Evolutionary conservation across 2,113 vertebrate species (phyloP).

Genomic region (Perca fluviatilis): DNA sequence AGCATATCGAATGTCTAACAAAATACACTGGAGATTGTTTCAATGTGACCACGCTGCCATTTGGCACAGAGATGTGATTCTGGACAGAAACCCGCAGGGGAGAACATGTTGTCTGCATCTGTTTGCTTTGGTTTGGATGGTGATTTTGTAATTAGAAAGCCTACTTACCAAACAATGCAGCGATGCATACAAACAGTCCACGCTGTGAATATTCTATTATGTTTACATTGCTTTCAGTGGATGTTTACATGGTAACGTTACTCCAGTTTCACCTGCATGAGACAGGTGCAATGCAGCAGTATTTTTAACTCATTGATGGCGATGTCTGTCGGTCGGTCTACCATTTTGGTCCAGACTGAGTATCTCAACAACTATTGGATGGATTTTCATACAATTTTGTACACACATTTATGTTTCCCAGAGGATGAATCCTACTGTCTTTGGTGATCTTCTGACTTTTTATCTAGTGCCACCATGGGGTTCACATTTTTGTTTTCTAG

Average conservation of each 20-base stretch:
- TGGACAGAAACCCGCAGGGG: background rate
- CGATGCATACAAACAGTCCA: conserved; percentile 3
- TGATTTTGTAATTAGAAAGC: conserved; percentile 39
- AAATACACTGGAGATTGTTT: conserved; percentile 54
- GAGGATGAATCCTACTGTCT: background rate
- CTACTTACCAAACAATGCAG: conserved; percentile 14
- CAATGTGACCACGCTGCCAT: background rate
- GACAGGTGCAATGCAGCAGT: conserved; percentile 1
- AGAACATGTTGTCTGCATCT: conserved; percentile 20
- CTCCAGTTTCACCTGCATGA: background rate
- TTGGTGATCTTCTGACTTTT: background rate
- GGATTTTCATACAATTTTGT: no score
- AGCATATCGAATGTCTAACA: conserved; percentile 36
- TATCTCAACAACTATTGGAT: background rate
- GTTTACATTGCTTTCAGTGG: background rate
- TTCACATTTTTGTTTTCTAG: background rate
- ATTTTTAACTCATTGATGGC: background rate
- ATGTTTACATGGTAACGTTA: background rate
- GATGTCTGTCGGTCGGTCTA: background rate
- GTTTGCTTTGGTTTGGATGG: conserved; percentile 35
- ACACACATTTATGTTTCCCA: background rate
- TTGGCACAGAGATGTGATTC: conserved; percentile 40
- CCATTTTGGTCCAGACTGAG: background rate
- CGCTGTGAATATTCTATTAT: background rate
- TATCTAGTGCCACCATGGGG: background rate